Evolutionary conservation across 1,140 invertebrate species (phyloP).

Genomic region (Monochamus saltuarius): DNA sequence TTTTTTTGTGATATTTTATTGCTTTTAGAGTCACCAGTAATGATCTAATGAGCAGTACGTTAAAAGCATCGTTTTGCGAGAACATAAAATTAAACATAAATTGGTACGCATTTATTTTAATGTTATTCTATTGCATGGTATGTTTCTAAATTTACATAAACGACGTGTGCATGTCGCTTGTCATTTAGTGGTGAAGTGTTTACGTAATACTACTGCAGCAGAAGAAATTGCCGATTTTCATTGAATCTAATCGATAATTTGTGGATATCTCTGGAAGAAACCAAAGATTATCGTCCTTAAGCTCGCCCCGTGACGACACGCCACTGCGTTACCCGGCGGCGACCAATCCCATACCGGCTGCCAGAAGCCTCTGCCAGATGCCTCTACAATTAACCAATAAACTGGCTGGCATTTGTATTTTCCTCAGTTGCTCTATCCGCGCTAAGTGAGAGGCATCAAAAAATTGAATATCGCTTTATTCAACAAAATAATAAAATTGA

Average conservation of each 20-base stretch:
- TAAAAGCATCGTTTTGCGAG: constrained; percentile 48
- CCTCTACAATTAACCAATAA: constrained; percentile 43
- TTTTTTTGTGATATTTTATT: constrained; percentile 1
- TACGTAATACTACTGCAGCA: neutral
- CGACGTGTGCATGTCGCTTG: neutral
- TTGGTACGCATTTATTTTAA: constrained; percentile 37
- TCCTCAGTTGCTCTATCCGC: constrained; percentile 36
- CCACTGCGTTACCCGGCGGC: constrained; percentile 23
- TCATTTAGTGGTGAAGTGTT: neutral
- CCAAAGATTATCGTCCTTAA: neutral
- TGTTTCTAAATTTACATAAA: no score
- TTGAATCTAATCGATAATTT: neutral
- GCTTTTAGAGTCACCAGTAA: constrained; percentile 13
- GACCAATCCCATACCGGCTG: constrained; percentile 35
- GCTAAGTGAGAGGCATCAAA: constrained; percentile 19
- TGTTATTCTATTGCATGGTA: constrained; percentile 8
- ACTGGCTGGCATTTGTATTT: constrained; percentile 23
- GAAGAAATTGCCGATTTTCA: constrained; percentile 2
- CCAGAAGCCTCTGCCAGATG: constrained; percentile 50
- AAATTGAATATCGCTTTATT: constrained; percentile 46
- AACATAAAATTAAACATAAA: constrained; percentile 47
- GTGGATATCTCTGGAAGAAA: neutral
- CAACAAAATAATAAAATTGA: constrained; percentile 43
- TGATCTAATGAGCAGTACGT: constrained; percentile 13
- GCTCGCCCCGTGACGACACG: constrained; percentile 6